Percentiles rank a stretch among this genome's conserved stretches.
Evolutionary conservation across 2,797 vertebrate genomes (phyloP).

Genomic region (Enteromius unitaeniatus): DNA sequence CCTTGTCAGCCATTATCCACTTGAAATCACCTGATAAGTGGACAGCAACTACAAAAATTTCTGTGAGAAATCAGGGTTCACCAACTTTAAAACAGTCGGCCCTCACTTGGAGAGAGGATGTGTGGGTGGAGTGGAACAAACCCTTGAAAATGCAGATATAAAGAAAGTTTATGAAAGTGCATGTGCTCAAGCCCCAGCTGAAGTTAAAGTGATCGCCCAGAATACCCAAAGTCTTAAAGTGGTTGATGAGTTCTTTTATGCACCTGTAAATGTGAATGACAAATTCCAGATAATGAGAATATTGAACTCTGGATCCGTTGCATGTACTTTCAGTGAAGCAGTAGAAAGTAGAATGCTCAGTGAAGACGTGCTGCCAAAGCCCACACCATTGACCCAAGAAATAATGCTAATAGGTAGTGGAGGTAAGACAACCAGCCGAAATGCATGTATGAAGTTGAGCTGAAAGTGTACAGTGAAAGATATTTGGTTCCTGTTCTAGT

Average conservation of each 20-base stretch:
- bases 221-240: not conserved
- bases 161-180: not conserved
- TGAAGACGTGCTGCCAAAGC: not conserved
- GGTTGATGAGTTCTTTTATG: not conserved
- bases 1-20: constrained; percentile 3
- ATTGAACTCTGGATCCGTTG: constrained; percentile 52
- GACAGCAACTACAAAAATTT: constrained; percentile 25
- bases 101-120: constrained; percentile 2
- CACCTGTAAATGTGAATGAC: constrained; percentile 28
- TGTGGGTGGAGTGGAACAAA: constrained; percentile 17
- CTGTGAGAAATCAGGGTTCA: not conserved
- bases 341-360: constrained; percentile 2
- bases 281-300: constrained; percentile 25
- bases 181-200: not conserved
- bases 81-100: not conserved
- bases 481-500: constrained; percentile 53
- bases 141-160: not conserved
- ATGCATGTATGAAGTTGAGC: constrained; percentile 59
- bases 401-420: constrained; percentile 57
- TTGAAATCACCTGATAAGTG: constrained; percentile 49
- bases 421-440: constrained; percentile 28
- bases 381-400: not conserved
- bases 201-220: not conserved
- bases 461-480: constrained; percentile 54
- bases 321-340: constrained; percentile 60